These are phyloP conservation scores for Lepus townsendii DNA, from an alignment of 2,797 vertebrate species.

Conservation along the genomic window DNA sequence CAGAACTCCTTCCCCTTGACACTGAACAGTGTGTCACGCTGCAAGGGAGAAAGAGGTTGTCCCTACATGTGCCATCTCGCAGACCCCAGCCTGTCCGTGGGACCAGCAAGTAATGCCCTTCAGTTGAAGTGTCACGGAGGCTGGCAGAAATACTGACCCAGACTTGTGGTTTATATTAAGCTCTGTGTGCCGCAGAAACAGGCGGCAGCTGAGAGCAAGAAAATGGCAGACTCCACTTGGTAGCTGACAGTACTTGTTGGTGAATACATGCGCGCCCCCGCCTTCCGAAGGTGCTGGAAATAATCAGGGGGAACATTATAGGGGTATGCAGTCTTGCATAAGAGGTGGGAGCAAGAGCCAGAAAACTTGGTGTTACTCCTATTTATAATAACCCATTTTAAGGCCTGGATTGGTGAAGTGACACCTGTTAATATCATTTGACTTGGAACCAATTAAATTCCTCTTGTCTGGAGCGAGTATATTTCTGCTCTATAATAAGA, in stretches of 20 bases:
- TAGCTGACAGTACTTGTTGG: background rate
- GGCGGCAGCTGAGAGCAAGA: background rate
- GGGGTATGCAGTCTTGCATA: conserved; percentile 2
- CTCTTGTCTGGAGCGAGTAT: conserved; percentile 68
- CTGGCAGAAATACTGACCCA: background rate
- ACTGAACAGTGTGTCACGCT: no score
- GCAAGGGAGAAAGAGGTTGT: background rate
- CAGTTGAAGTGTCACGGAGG: background rate
- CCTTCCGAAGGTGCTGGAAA: conserved; percentile 30
- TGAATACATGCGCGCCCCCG: background rate
- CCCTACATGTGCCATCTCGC: background rate
- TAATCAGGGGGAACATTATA: background rate
- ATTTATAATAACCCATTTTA: conserved; percentile 65
- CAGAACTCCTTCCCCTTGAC: background rate
- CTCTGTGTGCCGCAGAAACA: background rate
- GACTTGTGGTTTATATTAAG: background rate
- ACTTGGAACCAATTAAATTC: conserved; percentile 72
- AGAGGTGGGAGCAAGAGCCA: background rate
- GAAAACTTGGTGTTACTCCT: conserved; percentile 27
- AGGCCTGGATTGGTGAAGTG: conserved; percentile 31
- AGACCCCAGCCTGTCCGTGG: background rate
- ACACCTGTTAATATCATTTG: conserved; percentile 71
- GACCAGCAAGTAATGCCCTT: background rate
- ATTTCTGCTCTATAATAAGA: conserved; percentile 77
- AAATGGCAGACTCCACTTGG: background rate